A percentile compares a stretch with the other conserved stretches of the same genome.
Evolutionary conservation across 2,888 invertebrate species (phyloP).

Genomic region (Agrochola litura): DNA sequence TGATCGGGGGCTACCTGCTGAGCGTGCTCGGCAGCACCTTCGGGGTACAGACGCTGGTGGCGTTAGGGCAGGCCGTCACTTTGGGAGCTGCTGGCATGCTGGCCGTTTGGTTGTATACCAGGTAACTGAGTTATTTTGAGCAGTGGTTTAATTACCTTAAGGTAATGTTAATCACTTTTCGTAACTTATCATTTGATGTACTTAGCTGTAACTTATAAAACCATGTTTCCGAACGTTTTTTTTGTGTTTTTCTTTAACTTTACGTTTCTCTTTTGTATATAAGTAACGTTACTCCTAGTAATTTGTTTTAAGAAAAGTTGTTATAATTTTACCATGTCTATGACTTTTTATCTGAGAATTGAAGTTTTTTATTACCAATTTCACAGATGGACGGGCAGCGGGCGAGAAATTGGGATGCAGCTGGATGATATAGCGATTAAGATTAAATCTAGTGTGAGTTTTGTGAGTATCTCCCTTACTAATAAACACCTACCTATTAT

Average conservation of each 20-base stretch:
- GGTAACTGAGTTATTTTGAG: slow-evolving; percentile 87
- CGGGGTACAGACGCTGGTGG: slow-evolving; percentile 94
- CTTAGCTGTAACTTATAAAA: not conserved
- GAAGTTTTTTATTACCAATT: not conserved
- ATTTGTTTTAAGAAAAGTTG: too few species aligned
- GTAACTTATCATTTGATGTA: too few species aligned
- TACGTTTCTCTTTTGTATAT: not conserved
- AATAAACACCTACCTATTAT: not conserved
- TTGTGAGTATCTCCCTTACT: slow-evolving; percentile 18
- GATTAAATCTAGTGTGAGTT: slow-evolving; percentile 70
- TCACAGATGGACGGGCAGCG: slow-evolving; percentile 75
- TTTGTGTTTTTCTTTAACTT: not conserved
- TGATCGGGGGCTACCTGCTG: slow-evolving; percentile 95
- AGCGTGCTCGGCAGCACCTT: slow-evolving; percentile 95
- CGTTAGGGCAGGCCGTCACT: slow-evolving; percentile 94
- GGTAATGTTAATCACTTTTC: too few species aligned
- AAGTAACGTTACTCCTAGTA: not conserved
- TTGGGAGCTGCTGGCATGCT: slow-evolving; percentile 94
- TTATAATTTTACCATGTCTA: not conserved
- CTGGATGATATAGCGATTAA: slow-evolving; percentile 73
- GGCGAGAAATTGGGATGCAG: slow-evolving; percentile 72
- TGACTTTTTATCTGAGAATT: not conserved
- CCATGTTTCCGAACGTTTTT: not conserved
- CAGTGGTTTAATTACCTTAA: too few species aligned
- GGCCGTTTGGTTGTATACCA: slow-evolving; percentile 96